Evolutionary conservation across 2,888 invertebrate genomes (phyloP), one percentile per base, ranked within the genome.

Genomic region (Gymnoscelis rufifasciata): DNA sequence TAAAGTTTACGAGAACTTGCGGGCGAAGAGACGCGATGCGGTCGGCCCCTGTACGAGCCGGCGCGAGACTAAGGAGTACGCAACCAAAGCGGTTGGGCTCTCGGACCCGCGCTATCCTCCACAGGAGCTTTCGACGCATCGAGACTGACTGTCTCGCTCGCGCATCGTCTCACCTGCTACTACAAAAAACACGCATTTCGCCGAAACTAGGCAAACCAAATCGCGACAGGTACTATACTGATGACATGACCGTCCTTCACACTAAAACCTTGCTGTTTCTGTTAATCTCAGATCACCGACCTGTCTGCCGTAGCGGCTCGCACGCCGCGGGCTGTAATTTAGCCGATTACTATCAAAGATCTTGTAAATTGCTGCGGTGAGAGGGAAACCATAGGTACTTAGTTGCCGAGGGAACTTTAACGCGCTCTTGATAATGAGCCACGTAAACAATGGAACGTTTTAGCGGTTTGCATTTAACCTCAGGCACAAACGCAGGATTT

Each of bases 171-270:
- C 83, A 83, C 81, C 80, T 80, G 83, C 77, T 66, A 64, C 61
- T 59, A 68, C 66, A 80, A 86, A 83, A 83, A 82, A 77, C 27
- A 14, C 71, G 72, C 71, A 76, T 80, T 87, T 87, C 84, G 83
- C 54, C 82, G 84, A 87, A 86, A 83, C 73, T 65, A 70, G 68
- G 75, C 69, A 71, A 74, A 74, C 69, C 69, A 74, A 78, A 83
- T 66, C 63, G 63, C 57, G 37, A 45, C 58, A 62, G 41, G 42
- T 78, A 79, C 64, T 60, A 57, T 52, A 58, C 52, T 47, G 47
- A 50, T 44, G 45, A 52, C 57, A 39, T 26, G 41, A 54, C 39
- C 58, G 54, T 57, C 55, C 60, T 59, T 59, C 54, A 45, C 43
- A 30, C 14, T 40, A 49, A 24, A 14, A 31, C n/a, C 27, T 33